A percentile compares a stretch with the other conserved stretches of the same genome.
Evolutionary conservation across 2,113 vertebrate genomes (phyloP).

Genomic region (Cavia porcellus): DNA sequence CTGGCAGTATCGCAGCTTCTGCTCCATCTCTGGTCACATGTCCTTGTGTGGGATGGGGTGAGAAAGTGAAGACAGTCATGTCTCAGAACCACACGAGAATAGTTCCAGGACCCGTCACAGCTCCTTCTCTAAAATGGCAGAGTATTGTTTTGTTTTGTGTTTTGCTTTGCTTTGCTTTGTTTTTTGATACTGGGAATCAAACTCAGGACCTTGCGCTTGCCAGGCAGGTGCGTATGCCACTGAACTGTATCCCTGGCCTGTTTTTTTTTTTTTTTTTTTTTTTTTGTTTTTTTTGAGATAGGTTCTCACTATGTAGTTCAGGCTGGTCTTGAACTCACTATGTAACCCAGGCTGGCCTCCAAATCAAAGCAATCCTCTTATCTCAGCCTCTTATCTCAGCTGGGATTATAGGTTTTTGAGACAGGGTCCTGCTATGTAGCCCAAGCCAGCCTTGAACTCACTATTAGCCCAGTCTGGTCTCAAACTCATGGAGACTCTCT

Average conservation of each 20-base stretch:
- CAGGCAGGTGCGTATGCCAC: neutral
- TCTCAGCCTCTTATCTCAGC: too few species aligned
- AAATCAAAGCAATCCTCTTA: too few species aligned
- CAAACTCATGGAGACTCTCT: too few species aligned
- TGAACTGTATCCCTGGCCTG: neutral
- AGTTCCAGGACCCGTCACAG: neutral
- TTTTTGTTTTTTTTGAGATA: neutral
- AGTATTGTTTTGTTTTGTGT: neutral
- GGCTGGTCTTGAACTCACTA: too few species aligned
- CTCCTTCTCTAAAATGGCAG: neutral
- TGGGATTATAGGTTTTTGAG: too few species aligned
- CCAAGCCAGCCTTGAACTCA: too few species aligned
- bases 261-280: neutral
- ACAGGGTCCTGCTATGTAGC: too few species aligned
- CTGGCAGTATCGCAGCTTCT: fast-evolving
- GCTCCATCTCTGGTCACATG: neutral
- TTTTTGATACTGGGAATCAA: neutral
- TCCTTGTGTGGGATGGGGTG: neutral
- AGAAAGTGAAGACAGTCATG: neutral
- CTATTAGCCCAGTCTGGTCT: too few species aligned
- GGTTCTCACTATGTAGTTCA: neutral
- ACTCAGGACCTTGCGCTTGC: neutral
- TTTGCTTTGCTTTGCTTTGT: too few species aligned
- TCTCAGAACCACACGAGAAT: neutral
- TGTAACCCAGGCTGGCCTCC: too few species aligned